phyloP scores from a whole-genome alignment of 2,113 vertebrate genomes.

The Stomatorhinus ivindoensis region DNA sequence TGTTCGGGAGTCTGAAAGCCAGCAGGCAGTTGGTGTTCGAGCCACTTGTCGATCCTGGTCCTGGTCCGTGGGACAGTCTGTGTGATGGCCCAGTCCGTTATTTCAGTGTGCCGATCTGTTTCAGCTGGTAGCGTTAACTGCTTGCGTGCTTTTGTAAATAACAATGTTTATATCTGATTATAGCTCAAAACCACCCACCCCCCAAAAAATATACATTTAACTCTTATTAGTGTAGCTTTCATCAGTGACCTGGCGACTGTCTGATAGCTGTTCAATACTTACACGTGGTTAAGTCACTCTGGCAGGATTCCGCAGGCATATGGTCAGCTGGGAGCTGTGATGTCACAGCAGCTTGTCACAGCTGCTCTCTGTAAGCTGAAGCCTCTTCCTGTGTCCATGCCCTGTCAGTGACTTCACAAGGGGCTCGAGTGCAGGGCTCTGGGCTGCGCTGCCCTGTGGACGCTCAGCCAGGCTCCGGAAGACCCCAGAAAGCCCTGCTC shows the following conservation, averaged over 20 bases:
- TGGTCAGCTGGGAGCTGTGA: not conserved
- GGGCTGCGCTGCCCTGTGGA: not conserved
- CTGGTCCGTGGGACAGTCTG: not conserved
- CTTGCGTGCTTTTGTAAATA: not conserved
- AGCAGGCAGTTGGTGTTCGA: not conserved
- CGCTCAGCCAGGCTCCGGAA: not conserved
- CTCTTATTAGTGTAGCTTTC: not conserved
- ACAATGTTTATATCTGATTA: not conserved
- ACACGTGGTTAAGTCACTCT: not conserved
- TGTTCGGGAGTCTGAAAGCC: not conserved
- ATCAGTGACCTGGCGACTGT: not conserved
- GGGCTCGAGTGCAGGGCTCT: not conserved
- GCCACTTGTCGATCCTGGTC: not conserved
- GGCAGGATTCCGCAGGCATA: not conserved
- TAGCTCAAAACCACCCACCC: not conserved
- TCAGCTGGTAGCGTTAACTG: not conserved
- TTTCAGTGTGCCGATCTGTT: not conserved
- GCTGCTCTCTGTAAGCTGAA: not conserved
- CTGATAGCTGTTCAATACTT: not conserved
- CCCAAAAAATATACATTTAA: not conserved
- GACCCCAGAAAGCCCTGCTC: not conserved
- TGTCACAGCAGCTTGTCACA: not conserved
- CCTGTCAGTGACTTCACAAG: not conserved
- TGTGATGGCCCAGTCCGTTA: not conserved
- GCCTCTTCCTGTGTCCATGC: not conserved